A percentile compares a stretch with the other conserved stretches of the same genome.
Evolutionary conservation across 37 sponge, comb jelly and placozoan species (phyloP).

Genomic region (Mnemiopsis leidyi): DNA sequence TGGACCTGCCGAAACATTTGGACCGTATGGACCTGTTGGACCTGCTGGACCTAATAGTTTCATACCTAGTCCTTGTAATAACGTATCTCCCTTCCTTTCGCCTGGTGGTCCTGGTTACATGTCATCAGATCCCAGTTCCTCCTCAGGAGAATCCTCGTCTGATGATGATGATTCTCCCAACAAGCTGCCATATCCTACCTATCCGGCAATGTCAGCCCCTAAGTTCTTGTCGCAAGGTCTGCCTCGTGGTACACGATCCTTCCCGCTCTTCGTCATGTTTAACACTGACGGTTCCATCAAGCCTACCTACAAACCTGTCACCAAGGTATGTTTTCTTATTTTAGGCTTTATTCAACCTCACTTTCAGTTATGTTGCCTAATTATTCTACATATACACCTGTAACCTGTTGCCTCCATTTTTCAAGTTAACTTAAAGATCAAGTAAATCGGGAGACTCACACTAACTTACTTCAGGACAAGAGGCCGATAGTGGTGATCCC

Average conservation of each 20-base stretch:
- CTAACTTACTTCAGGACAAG: not conserved
- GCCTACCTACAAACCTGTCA: slow-evolving; percentile 7
- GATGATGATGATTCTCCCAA: slow-evolving; percentile 19
- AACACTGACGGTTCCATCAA: slow-evolving; percentile 10
- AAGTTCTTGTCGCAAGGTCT: not conserved
- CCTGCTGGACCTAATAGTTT: not conserved
- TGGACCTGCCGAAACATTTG: not conserved
- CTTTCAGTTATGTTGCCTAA: too few relatives aligned
- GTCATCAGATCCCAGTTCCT: slow-evolving; percentile 40
- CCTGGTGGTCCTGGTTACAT: slow-evolving; percentile 42
- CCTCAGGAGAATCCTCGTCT: slow-evolving; percentile 1
- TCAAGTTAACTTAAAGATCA: too few relatives aligned
- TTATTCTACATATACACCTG: too few relatives aligned
- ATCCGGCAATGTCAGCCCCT: not conserved
- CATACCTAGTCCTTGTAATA: slow-evolving; percentile 3
- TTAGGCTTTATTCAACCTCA: too few relatives aligned
- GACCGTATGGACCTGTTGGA: not conserved
- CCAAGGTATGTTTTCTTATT: too few relatives aligned
- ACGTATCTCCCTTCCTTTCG: not conserved
- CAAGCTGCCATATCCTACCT: slow-evolving; percentile 18
- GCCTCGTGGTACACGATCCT: slow-evolving; percentile 2
- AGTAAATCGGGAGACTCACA: too few relatives aligned
- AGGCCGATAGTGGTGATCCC: slow-evolving; percentile 18
- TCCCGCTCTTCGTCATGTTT: not conserved
- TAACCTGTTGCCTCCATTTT: too few relatives aligned